These are phyloP conservation scores for Conger conger DNA, from an alignment of 2,113 vertebrate species.

Conservation along the genomic window DNA sequence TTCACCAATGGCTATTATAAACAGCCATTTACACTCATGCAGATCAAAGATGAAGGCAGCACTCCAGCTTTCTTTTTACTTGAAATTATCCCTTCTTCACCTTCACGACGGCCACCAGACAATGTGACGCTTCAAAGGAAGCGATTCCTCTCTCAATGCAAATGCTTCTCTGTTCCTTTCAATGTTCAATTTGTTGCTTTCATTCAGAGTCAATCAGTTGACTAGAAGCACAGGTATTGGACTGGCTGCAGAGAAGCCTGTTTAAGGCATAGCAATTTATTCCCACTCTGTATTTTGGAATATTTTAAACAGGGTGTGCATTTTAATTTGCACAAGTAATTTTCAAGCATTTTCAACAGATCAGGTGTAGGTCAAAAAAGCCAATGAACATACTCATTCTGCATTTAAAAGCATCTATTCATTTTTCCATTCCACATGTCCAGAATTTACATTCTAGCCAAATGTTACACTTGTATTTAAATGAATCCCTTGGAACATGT, in stretches of 20 bases:
- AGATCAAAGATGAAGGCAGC: slow-evolving; percentile 12
- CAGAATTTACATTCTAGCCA: not conserved
- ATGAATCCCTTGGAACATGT: not conserved
- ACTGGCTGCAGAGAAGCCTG: not conserved
- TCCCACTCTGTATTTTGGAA: slow-evolving; percentile 2
- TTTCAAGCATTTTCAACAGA: slow-evolving; percentile 16
- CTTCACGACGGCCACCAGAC: not conserved
- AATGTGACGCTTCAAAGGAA: slow-evolving; percentile 6
- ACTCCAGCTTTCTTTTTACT: not conserved
- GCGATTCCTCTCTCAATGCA: not conserved
- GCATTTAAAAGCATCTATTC: not conserved
- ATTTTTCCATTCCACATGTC: not conserved
- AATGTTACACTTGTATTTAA: not conserved
- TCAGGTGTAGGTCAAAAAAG: not conserved
- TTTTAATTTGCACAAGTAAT: not conserved
- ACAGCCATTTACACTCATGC: slow-evolving; percentile 18
- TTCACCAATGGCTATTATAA: slow-evolving; percentile 1
- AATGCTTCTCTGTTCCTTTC: not conserved
- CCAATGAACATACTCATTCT: not conserved
- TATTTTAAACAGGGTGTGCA: not conserved
- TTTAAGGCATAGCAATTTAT: not conserved
- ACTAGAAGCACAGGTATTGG: not conserved
- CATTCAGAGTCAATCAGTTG: slow-evolving; percentile 26
- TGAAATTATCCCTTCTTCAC: not conserved
- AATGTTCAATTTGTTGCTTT: slow-evolving; percentile 14